Evolutionary conservation across 2,113 vertebrate species (phyloP).

Genomic region (Odontophorus gujanensis): DNA sequence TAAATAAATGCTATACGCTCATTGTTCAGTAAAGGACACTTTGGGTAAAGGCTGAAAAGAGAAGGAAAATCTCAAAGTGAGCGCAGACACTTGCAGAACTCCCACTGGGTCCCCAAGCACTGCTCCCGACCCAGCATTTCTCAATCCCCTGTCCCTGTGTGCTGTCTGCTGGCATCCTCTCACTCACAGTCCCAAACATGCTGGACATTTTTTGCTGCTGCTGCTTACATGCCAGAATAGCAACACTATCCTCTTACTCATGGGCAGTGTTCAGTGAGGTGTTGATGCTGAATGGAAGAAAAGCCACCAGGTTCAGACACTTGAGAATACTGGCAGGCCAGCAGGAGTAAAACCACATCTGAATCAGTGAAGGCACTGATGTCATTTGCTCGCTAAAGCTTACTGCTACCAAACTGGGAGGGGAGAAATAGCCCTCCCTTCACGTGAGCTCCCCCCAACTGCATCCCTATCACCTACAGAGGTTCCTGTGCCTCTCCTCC

Average conservation of each 20-base stretch:
- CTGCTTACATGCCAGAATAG: neutral
- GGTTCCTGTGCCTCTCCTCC: neutral
- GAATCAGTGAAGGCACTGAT: neutral
- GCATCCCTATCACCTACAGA: neutral
- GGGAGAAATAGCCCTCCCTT: neutral
- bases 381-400: neutral
- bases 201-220: neutral
- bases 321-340: neutral
- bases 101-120: fast-evolving
- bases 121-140: neutral
- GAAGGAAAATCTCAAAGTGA: neutral
- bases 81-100: neutral
- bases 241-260: neutral
- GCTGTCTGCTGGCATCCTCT: neutral
- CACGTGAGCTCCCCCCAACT: neutral
- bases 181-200: neutral
- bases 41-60: neutral
- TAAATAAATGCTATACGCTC: fast-evolving
- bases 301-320: neutral
- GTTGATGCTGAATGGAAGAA: neutral
- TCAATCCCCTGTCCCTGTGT: neutral
- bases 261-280: fast-evolving
- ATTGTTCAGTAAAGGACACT: neutral
- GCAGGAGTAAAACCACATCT: neutral
- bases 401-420: neutral